These are phyloP conservation scores for Toxotes jaculatrix DNA, from an alignment of 2,113 vertebrate species.

Conservation along the genomic window DNA sequence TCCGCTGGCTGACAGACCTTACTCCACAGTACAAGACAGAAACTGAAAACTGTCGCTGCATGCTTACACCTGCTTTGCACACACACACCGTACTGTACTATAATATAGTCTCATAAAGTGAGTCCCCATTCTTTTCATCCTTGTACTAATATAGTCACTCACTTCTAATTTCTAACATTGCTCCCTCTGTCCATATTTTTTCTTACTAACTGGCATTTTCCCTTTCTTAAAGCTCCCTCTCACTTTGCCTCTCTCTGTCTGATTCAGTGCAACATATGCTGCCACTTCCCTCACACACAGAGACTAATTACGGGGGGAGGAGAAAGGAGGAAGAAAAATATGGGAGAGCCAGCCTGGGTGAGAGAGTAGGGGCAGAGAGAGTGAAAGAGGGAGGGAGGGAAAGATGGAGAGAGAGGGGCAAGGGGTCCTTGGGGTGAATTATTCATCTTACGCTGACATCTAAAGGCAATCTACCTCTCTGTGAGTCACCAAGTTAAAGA, in stretches of 20 bases:
- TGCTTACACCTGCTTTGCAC: conserved; percentile 11
- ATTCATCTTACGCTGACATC: conserved; percentile 80
- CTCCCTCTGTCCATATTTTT: conserved; percentile 11
- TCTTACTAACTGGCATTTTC: not conserved
- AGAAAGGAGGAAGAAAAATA: conserved; percentile 46
- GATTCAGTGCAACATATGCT: conserved; percentile 65
- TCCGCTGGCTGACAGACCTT: conserved; percentile 21
- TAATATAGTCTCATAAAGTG: not conserved
- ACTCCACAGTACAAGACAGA: conserved; percentile 34
- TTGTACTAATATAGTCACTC: not conserved
- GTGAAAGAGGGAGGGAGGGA: conserved; percentile 15
- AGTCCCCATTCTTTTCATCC: not conserved
- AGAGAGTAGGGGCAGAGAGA: conserved; percentile 29
- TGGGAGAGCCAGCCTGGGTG: conserved; percentile 28
- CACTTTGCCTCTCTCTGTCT: conserved; percentile 22
- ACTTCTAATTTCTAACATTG: not conserved
- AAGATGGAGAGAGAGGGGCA: not conserved
- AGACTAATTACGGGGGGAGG: conserved; percentile 69
- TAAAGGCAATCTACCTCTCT: conserved; percentile 73
- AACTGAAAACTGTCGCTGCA: conserved; percentile 4
- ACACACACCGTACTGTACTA: not conserved
- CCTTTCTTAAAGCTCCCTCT: conserved; percentile 10
- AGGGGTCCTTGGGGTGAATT: conserved; percentile 76
- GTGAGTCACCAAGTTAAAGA: conserved; percentile 76
- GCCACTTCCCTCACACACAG: conserved; percentile 51